Percentiles rank a stretch among this genome's conserved stretches.
Conservation (phyloP, 2,888 invertebrate genomes). For the Cynaeus angustus region DNA sequence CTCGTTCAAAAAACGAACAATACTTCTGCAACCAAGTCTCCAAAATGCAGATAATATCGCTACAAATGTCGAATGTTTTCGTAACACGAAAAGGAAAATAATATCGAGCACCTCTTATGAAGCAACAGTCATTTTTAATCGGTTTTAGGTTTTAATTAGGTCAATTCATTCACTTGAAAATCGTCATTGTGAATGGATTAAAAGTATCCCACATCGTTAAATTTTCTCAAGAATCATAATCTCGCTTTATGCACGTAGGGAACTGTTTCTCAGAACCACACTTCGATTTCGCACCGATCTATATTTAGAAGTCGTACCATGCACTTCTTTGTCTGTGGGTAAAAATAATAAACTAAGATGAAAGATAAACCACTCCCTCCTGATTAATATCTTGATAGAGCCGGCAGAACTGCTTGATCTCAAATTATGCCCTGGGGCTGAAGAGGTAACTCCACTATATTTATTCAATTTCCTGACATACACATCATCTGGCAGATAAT, state of each 20-base stretch:
- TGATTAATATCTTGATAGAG: conserved; percentile 12
- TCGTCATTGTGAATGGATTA: conserved; percentile 22
- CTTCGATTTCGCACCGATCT: conserved; percentile 35
- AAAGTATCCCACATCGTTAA: conserved; percentile 24
- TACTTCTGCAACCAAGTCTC: neutral
- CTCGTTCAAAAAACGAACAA: too few relatives aligned
- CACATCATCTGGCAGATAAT: conserved; percentile 7
- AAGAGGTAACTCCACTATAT: neutral
- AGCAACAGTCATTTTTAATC: conserved; percentile 4
- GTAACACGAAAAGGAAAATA: conserved; percentile 7
- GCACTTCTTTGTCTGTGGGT: conserved; percentile 22
- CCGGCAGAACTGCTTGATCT: conserved; percentile 1
- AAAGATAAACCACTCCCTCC: conserved; percentile 14
- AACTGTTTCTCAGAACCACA: conserved; percentile 19
- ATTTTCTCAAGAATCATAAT: conserved; percentile 20
- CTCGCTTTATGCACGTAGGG: conserved; percentile 7
- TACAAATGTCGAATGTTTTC: neutral
- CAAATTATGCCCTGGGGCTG: conserved; percentile 8
- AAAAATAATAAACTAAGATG: conserved; percentile 28
- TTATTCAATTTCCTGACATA: neutral
- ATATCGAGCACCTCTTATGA: conserved; percentile 12
- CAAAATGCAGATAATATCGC: neutral
- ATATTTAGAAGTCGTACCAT: conserved; percentile 33
- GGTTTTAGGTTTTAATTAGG: conserved; percentile 23
- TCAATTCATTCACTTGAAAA: conserved; percentile 32